Percentiles rank a stretch among this genome's conserved stretches.
Conservation (phyloP, 2,888 invertebrate genomes). For the Fragum fragum region DNA sequence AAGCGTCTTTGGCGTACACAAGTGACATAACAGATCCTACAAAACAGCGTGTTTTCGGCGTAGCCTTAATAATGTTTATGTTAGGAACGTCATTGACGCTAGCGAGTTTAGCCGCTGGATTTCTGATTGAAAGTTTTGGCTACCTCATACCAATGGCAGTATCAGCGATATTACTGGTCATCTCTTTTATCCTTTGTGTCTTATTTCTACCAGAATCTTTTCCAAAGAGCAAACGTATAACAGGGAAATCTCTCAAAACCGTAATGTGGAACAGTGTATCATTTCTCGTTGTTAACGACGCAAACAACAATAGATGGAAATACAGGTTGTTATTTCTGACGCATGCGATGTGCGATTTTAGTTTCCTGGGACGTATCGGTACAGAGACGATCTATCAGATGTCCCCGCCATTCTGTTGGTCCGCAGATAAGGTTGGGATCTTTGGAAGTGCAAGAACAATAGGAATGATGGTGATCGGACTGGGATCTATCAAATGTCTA, state of each 20-base stretch:
- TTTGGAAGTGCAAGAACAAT: conserved; percentile 48
- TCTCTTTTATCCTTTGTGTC: conserved; percentile 29
- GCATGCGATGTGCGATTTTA: conserved; percentile 46
- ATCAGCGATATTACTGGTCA: conserved; percentile 39
- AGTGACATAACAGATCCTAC: conserved; percentile 60
- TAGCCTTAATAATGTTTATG: conserved; percentile 49
- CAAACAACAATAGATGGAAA: conserved; percentile 56
- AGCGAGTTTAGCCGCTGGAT: conserved; percentile 54
- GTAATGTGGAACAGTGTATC: conserved; percentile 44
- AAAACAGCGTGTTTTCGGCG: conserved; percentile 49
- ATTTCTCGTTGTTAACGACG: conserved; percentile 45
- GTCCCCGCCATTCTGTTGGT: conserved; percentile 69
- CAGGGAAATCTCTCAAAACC: conserved; percentile 28
- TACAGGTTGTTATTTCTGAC: conserved; percentile 44
- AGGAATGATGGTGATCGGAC: conserved; percentile 44
- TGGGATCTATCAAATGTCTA: conserved; percentile 40
- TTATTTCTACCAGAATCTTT: conserved; percentile 56
- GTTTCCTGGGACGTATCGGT: conserved; percentile 43
- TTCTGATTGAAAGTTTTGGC: conserved; percentile 53
- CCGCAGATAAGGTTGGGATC: conserved; percentile 57
- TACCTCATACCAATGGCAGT: conserved; percentile 46
- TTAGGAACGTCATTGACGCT: conserved; percentile 38
- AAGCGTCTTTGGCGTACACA: conserved; percentile 58
- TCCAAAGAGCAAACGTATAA: conserved; percentile 38
- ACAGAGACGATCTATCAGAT: conserved; percentile 64